Evolutionary conservation across 2,797 vertebrate genomes (phyloP), one percentile per base, ranked within the genome.

Genomic region (Falco cherrug): DNA sequence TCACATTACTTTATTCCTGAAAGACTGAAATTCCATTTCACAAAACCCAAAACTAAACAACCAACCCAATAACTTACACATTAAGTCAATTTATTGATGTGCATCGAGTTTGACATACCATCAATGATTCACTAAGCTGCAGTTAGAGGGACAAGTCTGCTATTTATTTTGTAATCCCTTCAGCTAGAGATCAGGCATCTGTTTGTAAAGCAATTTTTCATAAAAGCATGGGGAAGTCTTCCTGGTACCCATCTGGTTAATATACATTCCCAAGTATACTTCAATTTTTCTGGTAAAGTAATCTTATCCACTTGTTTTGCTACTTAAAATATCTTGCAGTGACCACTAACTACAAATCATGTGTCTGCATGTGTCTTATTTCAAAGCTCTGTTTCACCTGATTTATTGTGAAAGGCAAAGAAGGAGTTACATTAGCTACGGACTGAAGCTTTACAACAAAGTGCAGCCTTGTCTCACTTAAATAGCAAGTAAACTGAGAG

Each of bases 181-280:
- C 89, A 92, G 75, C 70, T 86, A 64, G 67, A 93, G 64, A 95
- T 75, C 80, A 93, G 83, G 67, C 94, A 97, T 97, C 94, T 97
- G 95, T 84, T 84, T 78, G 57, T 73, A 59, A 93, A 95, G 76
- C n/a, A 91, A 20, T 93, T 87, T 73, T 94, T 71, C 53, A 35
- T 47, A 57, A 81, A 83, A 78, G 37, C 53, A 16, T 39, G 41
- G 13, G 21, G 33, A 75, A 88, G 13, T 10, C 39, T 94, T 89
- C 45, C 77, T 78, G 76, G 91, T 54, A 96, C 18, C 29, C 53
- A 91, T 73, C 75, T 93, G 87, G 84, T 95, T 96, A 93, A 94
- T 50, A 77, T 33, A 76, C 74, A 84, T 89, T 95, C 51, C 47
- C 79, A 89, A 59, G 9, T 81, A 50, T 70, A 74, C 90, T 84